A percentile compares a stretch with the other conserved stretches of the same genome.
Evolutionary conservation across 2,797 vertebrate species (phyloP).

Genomic region (Phrynocephalus forsythii): DNA sequence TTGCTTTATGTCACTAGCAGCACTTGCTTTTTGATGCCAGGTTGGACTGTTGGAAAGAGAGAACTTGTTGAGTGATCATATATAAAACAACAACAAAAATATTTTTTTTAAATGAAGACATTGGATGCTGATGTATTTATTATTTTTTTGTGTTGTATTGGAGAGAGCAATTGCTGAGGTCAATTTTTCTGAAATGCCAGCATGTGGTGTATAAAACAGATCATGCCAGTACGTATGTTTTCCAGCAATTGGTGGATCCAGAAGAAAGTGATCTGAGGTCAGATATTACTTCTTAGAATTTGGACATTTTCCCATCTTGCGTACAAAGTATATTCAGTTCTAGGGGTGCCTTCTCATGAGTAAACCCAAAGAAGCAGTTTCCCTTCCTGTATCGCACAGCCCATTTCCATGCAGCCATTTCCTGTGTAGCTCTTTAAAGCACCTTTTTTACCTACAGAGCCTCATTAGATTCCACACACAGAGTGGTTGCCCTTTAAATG

Average conservation of each 20-base stretch:
- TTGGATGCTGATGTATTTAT: not conserved
- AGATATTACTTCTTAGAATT: not conserved
- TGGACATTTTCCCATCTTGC: not conserved
- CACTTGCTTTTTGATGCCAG: not conserved
- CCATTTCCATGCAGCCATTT: not conserved
- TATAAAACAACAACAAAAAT: not conserved
- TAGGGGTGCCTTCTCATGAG: not conserved
- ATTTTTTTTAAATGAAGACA: not conserved
- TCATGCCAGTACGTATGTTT: not conserved
- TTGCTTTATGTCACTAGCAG: not conserved
- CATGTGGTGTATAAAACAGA: not conserved
- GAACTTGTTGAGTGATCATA: not conserved
- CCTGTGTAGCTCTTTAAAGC: not conserved
- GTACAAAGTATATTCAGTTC: not conserved
- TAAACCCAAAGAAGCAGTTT: not conserved
- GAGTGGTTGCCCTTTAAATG: not conserved
- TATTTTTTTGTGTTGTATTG: not conserved
- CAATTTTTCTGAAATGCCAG: not conserved
- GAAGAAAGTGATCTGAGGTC: not conserved
- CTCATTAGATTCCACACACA: not conserved
- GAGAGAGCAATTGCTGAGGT: not conserved
- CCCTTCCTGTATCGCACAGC: not conserved
- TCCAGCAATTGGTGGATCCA: not conserved
- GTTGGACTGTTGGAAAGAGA: not conserved
- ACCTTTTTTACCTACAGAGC: not conserved